Evolutionary conservation across 2,797 vertebrate species (phyloP), one percentile per base, ranked within the genome.

Genomic region (Cryptoprocta ferox): DNA sequence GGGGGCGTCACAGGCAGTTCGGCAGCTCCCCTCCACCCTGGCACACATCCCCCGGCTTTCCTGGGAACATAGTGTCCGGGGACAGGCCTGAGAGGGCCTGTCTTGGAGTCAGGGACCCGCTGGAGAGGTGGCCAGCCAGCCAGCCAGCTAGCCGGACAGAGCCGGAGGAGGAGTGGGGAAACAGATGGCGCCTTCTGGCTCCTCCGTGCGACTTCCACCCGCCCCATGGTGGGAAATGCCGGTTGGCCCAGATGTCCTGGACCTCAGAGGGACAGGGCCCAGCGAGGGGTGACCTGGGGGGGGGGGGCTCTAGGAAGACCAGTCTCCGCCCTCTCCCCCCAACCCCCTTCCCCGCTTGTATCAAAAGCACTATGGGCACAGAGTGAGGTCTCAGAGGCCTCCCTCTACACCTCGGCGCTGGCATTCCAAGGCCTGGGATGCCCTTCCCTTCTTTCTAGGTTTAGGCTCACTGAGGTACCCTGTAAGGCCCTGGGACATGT

Each of bases 161-260:
- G 61, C 78, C 0, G 12, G 96, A 91, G 68, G 80, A 91, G 61
- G 59, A 53, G 35, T 2, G 26, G 19, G 70, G 87, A 66, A 94
- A 94, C 96, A 97, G 97, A 97, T 95, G 97, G 95, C 21, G 63
- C 94, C 93, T 97, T 93, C 93, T 84, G 89, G 76, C 76, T 75
- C 88, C 56, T 68, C 39, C 35, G 65, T 35, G 30, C 0, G 18
- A 56, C 81, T 87, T 39, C 87, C 63, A 35, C 35, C 59, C 28
- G 59, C 70, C 75, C 75, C 16, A 8, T 2, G 2, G 83, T 18
- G 59, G 90, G 83, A 78, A 30, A 35, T 65, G 30, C 66, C 16
- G 8, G 65, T 21, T 81, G 88, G 76, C 66, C 70, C 78, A 26
- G 89, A 76, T 71, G 71, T 76, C 68, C 50, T 53, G 61, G 75